phyloP scores from a whole-genome alignment of 2,797 vertebrate species.

The Sorex maritimensis region DNA sequence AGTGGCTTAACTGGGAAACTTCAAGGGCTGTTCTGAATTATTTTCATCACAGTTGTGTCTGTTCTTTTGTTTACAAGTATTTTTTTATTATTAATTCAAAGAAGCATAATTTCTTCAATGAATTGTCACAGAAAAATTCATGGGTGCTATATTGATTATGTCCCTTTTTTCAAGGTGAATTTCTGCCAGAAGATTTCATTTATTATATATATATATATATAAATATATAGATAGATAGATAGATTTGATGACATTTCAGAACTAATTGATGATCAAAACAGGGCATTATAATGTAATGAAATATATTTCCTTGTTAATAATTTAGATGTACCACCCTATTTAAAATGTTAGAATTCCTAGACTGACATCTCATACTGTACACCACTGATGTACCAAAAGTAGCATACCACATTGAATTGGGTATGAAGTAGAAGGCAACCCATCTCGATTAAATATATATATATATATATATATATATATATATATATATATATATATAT shows the following conservation, averaged over 20 bases:
- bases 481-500: no score
- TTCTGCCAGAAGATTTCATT: not conserved
- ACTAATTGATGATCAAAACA: not conserved
- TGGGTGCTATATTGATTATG: not conserved
- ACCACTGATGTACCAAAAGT: no score
- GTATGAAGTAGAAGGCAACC: no score
- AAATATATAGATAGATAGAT: no score
- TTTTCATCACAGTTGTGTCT: not conserved
- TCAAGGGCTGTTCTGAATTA: not conserved
- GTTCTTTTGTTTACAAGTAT: not conserved
- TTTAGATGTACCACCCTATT: not conserved
- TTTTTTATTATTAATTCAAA: not conserved
- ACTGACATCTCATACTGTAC: no score
- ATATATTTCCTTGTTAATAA: not conserved
- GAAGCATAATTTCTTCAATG: not conserved
- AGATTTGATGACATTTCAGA: conserved; percentile 40
- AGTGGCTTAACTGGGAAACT: not conserved
- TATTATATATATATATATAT: not conserved
- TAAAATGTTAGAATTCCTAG: no score
- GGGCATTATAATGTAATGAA: not conserved
- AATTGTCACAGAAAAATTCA: not conserved
- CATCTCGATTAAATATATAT: no score
- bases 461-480: no score
- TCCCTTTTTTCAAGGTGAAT: not conserved
- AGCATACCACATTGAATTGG: no score